These are phyloP conservation scores for Planiliza haematocheilus DNA, from an alignment of 2,113 vertebrate species.

Conservation along the genomic window DNA sequence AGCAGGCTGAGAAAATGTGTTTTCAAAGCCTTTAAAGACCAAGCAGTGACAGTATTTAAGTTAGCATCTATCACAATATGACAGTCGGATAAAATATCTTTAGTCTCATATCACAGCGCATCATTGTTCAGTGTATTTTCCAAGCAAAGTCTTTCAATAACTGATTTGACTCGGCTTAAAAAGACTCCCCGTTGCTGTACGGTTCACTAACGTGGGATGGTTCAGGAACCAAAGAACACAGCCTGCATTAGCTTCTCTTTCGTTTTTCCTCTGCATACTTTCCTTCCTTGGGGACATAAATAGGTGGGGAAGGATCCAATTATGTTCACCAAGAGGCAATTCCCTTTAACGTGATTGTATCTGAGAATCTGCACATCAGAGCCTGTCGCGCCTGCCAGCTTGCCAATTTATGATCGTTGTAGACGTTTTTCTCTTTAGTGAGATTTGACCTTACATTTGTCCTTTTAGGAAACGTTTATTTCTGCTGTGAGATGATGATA, in stretches of 20 bases:
- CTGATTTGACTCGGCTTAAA: conserved; percentile 22
- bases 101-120: not conserved
- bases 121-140: not conserved
- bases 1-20: not conserved
- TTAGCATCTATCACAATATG: not conserved
- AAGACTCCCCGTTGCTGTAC: conserved; percentile 17
- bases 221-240: conserved; percentile 44
- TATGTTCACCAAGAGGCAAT: conserved; percentile 76
- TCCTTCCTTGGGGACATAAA: conserved; percentile 63
- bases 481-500: conserved; percentile 3
- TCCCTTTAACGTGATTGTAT: conserved; percentile 77
- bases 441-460: conserved; percentile 52
- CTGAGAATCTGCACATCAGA: conserved; percentile 70
- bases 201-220: conserved; percentile 22
- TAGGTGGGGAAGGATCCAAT: conserved; percentile 77
- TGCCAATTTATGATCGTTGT: conserved; percentile 54
- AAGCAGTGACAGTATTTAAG: not conserved
- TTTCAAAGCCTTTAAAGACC: not conserved
- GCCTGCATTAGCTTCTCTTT: conserved; percentile 54
- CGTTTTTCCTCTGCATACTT: conserved; percentile 54
- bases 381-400: conserved; percentile 41
- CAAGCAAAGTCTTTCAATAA: not conserved
- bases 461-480: conserved; percentile 25
- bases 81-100: not conserved
- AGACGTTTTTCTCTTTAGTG: not conserved